Conservation (phyloP, 1,140 invertebrate genomes). For the Pollicipes pollicipes region DNA sequence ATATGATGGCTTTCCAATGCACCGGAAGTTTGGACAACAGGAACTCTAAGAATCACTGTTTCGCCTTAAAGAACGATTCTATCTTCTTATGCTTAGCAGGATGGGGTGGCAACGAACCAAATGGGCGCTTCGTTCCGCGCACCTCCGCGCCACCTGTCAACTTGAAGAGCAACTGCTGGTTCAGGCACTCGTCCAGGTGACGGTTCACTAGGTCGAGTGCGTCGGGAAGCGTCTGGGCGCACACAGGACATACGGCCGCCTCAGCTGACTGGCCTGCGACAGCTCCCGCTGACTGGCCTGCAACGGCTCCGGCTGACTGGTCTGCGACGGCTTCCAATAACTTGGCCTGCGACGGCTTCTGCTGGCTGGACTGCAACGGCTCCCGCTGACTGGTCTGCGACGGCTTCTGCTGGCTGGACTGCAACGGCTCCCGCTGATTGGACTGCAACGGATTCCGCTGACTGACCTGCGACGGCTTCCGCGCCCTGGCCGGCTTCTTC, state of each 20-base stretch:
- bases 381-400: no score
- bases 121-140: background rate
- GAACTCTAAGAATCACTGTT: background rate
- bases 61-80: background rate
- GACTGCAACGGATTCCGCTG: no score
- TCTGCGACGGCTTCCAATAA: no score
- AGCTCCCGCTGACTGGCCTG: background rate
- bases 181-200: constrained; percentile 3
- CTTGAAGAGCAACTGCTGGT: background rate
- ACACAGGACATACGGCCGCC: background rate
- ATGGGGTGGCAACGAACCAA: background rate
- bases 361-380: background rate
- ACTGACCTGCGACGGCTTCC: no score
- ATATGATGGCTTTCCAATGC: no score
- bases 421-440: background rate
- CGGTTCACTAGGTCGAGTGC: background rate
- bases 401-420: background rate
- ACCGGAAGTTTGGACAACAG: no score
- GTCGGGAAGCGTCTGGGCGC: constrained; percentile 21
- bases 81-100: background rate
- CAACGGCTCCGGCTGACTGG: no score
- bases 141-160: background rate
- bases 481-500: no score
- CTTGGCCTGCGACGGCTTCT: no score
- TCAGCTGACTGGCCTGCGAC: no score